Evolutionary conservation across 1,140 invertebrate genomes (phyloP).

Genomic region (Diprion similis): DNA sequence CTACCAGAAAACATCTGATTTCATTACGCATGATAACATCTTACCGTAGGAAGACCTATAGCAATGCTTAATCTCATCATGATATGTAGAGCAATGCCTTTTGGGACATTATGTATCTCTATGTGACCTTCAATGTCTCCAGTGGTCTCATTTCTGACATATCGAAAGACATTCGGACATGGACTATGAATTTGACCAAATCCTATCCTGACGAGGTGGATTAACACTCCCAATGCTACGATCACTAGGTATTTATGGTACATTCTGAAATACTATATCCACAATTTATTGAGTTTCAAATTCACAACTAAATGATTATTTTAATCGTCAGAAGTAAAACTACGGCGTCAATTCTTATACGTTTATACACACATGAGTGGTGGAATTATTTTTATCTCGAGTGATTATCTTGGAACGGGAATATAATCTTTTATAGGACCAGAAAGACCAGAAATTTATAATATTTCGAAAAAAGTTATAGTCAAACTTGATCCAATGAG

Average conservation of each 20-base stretch:
- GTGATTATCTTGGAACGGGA: no score
- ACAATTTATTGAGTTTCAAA: not conserved
- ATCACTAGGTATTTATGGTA: not conserved
- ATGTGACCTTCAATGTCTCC: conserved; percentile 49
- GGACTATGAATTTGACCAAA: conserved; percentile 29
- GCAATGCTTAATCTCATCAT: conserved; percentile 42
- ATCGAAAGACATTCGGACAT: conserved; percentile 57
- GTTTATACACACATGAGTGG: no score
- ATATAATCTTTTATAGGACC: no score
- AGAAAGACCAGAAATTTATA: no score
- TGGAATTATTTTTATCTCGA: no score
- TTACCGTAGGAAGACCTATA: conserved; percentile 42
- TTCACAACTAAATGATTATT: no score
- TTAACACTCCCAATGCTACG: not conserved
- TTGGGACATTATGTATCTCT: conserved; percentile 41
- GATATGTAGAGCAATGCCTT: conserved; percentile 38
- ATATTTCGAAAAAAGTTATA: no score
- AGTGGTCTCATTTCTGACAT: conserved; percentile 43
- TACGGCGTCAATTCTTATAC: no score
- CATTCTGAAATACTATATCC: not conserved
- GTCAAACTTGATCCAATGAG: no score
- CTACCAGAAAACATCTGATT: not conserved
- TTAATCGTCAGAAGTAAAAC: no score
- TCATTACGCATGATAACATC: not conserved
- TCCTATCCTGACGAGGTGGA: not conserved